Conservation (phyloP, 2,888 invertebrate species). For the Rapana venosa region DNA sequence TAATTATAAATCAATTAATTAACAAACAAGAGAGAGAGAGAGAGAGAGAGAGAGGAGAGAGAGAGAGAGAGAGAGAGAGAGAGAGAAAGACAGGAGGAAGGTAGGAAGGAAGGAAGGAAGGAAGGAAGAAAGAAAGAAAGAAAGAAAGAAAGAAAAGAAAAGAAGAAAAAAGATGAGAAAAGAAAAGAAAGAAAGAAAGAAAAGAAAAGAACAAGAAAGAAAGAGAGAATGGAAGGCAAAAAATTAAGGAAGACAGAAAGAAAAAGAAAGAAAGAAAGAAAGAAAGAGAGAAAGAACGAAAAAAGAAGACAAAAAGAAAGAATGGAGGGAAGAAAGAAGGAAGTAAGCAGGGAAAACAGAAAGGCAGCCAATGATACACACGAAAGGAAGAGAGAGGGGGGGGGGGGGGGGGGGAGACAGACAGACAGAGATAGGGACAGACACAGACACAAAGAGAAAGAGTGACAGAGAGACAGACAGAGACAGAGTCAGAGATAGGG, state of each 20-base stretch:
- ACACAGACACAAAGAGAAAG: too few relatives aligned
- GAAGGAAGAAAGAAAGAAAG: not conserved
- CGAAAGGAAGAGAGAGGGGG: not conserved
- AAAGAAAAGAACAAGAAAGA: not conserved
- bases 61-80: not conserved
- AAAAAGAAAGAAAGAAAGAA: not conserved
- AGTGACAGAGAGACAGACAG: too few relatives aligned
- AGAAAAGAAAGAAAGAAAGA: too few relatives aligned
- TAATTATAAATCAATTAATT: too few relatives aligned
- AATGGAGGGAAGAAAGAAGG: not conserved
- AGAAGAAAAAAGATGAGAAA: not conserved
- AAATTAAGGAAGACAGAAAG: not conserved
- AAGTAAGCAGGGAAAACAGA: not conserved
- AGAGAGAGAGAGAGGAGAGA: not conserved
- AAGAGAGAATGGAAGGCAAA: not conserved
- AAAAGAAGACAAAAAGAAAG: not conserved
- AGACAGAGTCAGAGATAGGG: not conserved
- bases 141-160: not conserved
- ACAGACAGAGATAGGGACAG: not conserved
- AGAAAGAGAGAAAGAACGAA: not conserved
- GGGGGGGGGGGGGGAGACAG: not conserved
- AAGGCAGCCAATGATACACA: too few relatives aligned
- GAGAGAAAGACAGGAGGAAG: not conserved
- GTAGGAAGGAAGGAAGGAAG: not conserved
- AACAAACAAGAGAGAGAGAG: not conserved